Conservation (phyloP, 2,797 vertebrate species). For the Lacerta agilis region DNA sequence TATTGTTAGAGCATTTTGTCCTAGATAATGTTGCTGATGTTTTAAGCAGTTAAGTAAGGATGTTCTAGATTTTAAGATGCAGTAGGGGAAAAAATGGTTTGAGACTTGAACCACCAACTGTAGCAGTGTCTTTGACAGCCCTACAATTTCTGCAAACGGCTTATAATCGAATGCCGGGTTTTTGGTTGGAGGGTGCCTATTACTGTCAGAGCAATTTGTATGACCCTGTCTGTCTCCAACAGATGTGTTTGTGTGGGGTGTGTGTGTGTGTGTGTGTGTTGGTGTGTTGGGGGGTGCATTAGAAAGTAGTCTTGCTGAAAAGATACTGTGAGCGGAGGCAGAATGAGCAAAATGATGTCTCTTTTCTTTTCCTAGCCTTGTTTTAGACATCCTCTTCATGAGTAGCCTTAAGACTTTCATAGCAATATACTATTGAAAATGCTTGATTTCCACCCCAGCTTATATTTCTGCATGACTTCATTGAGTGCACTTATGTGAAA, state of each 20-base stretch:
- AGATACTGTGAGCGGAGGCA: constrained; percentile 30
- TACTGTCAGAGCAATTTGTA: constrained; percentile 79
- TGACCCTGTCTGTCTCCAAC: constrained; percentile 64
- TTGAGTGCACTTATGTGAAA: constrained; percentile 37
- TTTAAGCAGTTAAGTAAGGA: constrained; percentile 50
- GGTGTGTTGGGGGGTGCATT: constrained; percentile 26
- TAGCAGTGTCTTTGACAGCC: constrained; percentile 72
- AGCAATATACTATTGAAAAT: constrained; percentile 49
- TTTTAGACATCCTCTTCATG: constrained; percentile 22
- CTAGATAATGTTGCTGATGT: constrained; percentile 35
- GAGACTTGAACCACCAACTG: constrained; percentile 73
- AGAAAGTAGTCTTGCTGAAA: constrained; percentile 40
- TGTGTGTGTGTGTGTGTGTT: too few relatives aligned
- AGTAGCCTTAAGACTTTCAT: constrained; percentile 47
- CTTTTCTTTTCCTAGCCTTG: constrained; percentile 36
- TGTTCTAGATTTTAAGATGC: constrained; percentile 52
- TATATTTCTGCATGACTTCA: constrained; percentile 45
- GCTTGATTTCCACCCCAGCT: constrained; percentile 32
- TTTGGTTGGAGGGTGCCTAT: constrained; percentile 75
- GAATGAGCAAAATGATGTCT: constrained; percentile 60
- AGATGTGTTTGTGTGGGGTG: background rate
- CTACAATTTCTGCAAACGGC: constrained; percentile 77
- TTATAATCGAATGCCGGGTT: constrained; percentile 78
- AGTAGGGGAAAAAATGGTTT: constrained; percentile 48
- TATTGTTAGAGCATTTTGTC: constrained; percentile 35